Conservation (phyloP, 2,888 invertebrate species). For the Thera obeliscata region DNA sequence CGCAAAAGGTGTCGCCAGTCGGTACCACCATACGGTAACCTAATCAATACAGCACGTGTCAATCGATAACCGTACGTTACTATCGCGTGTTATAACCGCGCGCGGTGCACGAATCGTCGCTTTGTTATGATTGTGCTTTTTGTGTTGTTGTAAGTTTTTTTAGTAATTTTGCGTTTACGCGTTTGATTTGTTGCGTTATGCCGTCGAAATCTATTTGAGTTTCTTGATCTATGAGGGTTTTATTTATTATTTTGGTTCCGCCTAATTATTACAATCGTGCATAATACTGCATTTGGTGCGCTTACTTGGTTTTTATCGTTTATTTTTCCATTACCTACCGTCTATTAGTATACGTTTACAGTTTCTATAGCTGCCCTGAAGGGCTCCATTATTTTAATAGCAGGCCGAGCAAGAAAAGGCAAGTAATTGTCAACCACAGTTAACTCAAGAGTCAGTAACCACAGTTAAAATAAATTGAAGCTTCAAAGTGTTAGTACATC, state of each 20-base stretch:
- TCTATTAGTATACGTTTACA: conserved; percentile 27
- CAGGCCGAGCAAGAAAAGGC: conserved; percentile 52
- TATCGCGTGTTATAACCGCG: conserved; percentile 27
- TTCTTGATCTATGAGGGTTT: too few relatives aligned
- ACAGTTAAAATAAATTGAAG: conserved; percentile 6
- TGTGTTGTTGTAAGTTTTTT: conserved; percentile 15
- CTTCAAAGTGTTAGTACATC: conserved; percentile 20
- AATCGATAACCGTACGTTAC: conserved; percentile 32
- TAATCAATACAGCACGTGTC: conserved; percentile 27
- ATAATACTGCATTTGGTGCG: neutral
- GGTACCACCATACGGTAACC: neutral
- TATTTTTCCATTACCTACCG: neutral
- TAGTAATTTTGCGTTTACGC: conserved; percentile 3
- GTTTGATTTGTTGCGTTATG: conserved; percentile 3
- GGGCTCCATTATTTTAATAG: conserved; percentile 62
- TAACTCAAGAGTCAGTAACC: conserved; percentile 2
- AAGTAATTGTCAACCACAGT: conserved; percentile 46
- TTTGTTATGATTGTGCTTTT: conserved; percentile 31
- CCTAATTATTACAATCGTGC: too few relatives aligned
- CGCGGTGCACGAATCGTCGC: conserved; percentile 36
- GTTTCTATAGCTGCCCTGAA: conserved; percentile 47
- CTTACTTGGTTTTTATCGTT: neutral
- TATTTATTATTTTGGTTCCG: too few relatives aligned
- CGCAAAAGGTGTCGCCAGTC: conserved; percentile 1
- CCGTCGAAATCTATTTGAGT: conserved; percentile 5